A percentile compares a stretch with the other conserved stretches of the same genome.
These are phyloP conservation scores for Limnephilus rhombicus DNA, from an alignment of 2,888 invertebrate species.

Conservation along the genomic window DNA sequence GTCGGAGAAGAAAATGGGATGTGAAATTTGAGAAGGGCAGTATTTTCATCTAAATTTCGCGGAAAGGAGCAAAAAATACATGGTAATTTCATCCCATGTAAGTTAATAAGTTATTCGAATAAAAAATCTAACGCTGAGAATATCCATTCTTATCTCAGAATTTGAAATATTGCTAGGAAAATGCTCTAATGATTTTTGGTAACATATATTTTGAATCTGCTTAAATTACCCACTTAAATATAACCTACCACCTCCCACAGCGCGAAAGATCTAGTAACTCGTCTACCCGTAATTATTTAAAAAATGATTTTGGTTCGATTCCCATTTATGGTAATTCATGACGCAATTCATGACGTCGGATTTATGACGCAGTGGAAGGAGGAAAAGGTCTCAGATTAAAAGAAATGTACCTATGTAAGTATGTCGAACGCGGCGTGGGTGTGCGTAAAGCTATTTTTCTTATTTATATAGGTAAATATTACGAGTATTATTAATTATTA, in stretches of 20 bases:
- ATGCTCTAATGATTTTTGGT: not conserved
- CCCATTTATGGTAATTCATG: not conserved
- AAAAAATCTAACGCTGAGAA: not conserved
- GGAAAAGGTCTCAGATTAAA: not conserved
- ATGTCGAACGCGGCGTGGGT: no score
- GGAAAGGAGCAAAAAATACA: constrained; percentile 3
- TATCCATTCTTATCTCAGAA: not conserved
- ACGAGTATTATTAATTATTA: no score
- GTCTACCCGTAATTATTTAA: not conserved
- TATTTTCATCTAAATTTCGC: constrained; percentile 27
- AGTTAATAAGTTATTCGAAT: constrained; percentile 1
- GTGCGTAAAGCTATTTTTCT: no score
- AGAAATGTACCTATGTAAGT: no score
- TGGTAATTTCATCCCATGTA: not conserved
- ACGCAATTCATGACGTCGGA: no score
- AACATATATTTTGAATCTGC: not conserved
- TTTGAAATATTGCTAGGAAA: not conserved
- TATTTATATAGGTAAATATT: no score
- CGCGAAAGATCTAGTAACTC: not conserved
- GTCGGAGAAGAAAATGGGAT: constrained; percentile 37
- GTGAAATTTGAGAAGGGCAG: constrained; percentile 38
- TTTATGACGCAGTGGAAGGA: not conserved
- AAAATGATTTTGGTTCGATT: not conserved
- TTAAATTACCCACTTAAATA: not conserved
- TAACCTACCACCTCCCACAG: not conserved